phyloP scores from a whole-genome alignment of 2,888 invertebrate genomes.

The Acheta domesticus region DNA sequence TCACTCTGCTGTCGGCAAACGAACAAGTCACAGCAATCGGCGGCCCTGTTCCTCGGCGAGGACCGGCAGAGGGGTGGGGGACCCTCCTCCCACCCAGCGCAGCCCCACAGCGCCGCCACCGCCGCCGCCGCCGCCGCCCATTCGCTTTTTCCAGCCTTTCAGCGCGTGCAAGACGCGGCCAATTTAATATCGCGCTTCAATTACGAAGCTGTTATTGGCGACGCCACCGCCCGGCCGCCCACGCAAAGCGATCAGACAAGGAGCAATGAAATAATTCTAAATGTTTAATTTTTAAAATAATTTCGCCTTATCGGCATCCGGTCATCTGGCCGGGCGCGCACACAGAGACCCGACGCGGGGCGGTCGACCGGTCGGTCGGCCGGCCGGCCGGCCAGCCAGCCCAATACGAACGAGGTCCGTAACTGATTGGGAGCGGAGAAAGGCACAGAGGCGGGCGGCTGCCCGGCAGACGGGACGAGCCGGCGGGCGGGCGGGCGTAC shows the following conservation, averaged over 20 bases:
- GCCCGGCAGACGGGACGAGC: background rate
- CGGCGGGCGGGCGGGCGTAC: background rate
- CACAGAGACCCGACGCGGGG: background rate
- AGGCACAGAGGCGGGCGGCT: background rate
- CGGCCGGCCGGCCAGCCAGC: background rate
- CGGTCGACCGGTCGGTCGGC: background rate
- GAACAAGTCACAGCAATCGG: no score
- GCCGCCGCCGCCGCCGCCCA: no score
- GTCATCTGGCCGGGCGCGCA: background rate
- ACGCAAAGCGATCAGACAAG: background rate
- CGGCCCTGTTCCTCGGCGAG: no score
- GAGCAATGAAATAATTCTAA: slow-evolving; percentile 18
- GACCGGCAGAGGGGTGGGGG: no score
- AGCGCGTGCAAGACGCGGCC: background rate
- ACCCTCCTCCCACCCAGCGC: no score
- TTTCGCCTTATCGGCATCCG: background rate
- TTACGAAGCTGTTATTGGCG: background rate
- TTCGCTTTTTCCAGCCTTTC: background rate
- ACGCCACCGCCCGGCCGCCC: background rate
- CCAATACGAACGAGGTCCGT: background rate
- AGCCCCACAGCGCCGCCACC: no score
- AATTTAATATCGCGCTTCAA: background rate
- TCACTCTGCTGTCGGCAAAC: no score
- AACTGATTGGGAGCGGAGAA: slow-evolving; percentile 18
- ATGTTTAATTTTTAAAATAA: slow-evolving; percentile 3